A percentile compares a stretch with the other conserved stretches of the same genome.
Conservation (phyloP, 2,113 vertebrate species). For the Solea senegalensis region DNA sequence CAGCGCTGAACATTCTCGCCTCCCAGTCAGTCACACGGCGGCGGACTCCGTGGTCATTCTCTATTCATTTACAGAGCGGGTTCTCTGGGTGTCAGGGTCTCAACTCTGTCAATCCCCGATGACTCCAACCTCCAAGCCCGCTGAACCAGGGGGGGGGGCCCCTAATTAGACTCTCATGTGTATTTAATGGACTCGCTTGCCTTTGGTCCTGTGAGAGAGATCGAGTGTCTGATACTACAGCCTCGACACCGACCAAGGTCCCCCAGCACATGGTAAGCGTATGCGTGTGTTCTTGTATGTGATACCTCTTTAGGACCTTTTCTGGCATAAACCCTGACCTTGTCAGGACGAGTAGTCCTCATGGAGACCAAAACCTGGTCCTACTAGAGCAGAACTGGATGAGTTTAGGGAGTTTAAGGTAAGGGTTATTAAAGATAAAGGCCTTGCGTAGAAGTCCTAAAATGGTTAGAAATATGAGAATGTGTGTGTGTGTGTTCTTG, state of each 20-base stretch:
- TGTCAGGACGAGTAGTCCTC: too few species aligned
- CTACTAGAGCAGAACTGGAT: too few species aligned
- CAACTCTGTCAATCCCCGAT: constrained; percentile 57
- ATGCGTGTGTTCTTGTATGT: too few species aligned
- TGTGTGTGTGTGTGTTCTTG: too few species aligned
- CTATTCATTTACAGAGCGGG: constrained; percentile 71
- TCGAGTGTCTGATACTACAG: constrained; percentile 37
- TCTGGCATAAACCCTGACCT: too few species aligned
- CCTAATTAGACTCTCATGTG: constrained; percentile 81
- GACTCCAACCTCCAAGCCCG: constrained; percentile 59
- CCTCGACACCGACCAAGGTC: constrained; percentile 42
- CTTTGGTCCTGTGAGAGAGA: constrained; percentile 62
- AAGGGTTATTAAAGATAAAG: too few species aligned
- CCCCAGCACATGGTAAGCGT: constrained; percentile 11
- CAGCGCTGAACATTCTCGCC: constrained; percentile 64
- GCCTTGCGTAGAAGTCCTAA: too few species aligned
- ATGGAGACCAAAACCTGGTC: too few species aligned
- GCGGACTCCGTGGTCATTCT: constrained; percentile 63
- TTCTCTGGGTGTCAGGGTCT: constrained; percentile 67
- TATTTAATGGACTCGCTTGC: constrained; percentile 76
- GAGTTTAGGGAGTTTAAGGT: too few species aligned
- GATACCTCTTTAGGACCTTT: too few species aligned
- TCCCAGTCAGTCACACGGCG: constrained; percentile 66
- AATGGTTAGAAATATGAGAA: too few species aligned
- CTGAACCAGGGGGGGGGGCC: constrained; percentile 49